A percentile compares a stretch with the other conserved stretches of the same genome.
phyloP scores from a whole-genome alignment of 2,888 invertebrate species.

The Luperina testacea region DNA sequence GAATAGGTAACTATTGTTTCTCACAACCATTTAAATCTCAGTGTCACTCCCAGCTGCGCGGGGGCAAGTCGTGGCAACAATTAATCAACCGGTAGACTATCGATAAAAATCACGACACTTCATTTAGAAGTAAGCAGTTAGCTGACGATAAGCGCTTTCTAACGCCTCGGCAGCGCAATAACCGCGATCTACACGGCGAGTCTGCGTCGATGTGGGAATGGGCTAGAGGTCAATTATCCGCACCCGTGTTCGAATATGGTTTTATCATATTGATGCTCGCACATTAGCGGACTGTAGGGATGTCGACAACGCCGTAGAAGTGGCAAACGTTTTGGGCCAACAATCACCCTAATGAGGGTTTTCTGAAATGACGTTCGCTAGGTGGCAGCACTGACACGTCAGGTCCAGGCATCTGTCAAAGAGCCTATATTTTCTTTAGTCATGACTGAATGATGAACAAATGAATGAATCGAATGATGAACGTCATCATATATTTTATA shows the following conservation, averaged over 20 bases:
- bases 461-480: too few species aligned
- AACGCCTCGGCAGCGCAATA: constrained; percentile 73
- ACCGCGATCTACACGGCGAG: not conserved
- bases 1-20: constrained; percentile 28
- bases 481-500: too few species aligned
- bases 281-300: constrained; percentile 67
- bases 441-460: too few species aligned
- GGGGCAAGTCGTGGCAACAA: constrained; percentile 68
- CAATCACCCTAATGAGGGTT: not conserved
- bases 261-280: constrained; percentile 74
- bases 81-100: constrained; percentile 81
- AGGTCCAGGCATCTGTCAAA: too few species aligned
- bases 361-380: too few species aligned
- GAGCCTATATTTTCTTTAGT: too few species aligned
- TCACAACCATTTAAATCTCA: constrained; percentile 27
- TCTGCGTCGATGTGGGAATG: constrained; percentile 81
- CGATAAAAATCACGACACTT: constrained; percentile 83
- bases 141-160: constrained; percentile 83
- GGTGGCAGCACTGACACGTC: too few species aligned
- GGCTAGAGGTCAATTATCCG: constrained; percentile 82
- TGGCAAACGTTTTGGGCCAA: not conserved
- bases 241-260: constrained; percentile 75
- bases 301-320: constrained; percentile 19
- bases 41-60: constrained; percentile 38
- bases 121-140: constrained; percentile 73